phyloP scores from a whole-genome alignment of 2,797 vertebrate species.

The Psittacula echo region DNA sequence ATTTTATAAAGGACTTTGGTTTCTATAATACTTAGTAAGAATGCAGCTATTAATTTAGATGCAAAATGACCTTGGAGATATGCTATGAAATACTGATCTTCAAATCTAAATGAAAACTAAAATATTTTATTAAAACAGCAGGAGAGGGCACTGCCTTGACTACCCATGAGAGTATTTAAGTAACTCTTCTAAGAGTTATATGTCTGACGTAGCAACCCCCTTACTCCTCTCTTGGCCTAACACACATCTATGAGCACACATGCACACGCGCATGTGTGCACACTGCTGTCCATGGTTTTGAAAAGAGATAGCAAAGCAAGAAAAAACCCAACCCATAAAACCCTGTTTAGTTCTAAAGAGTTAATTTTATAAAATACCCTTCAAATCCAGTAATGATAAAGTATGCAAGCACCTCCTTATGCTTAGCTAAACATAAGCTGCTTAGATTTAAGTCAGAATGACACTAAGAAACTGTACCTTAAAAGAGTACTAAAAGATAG shows the following conservation, averaged over 20 bases:
- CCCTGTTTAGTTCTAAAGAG: background rate
- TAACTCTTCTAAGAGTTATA: background rate
- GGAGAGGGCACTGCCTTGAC: background rate
- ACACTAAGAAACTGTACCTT: background rate
- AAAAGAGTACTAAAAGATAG: background rate
- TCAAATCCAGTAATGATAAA: background rate
- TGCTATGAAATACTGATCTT: background rate
- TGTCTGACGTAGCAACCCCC: background rate
- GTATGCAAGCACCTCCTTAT: background rate
- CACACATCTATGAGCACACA: fast-evolving
- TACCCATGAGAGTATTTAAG: background rate
- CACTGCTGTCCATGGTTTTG: background rate
- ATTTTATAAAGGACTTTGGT: background rate
- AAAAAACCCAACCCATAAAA: background rate
- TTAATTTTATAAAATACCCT: background rate
- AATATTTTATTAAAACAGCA: background rate
- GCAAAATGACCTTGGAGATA: background rate
- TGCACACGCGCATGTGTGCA: fast-evolving
- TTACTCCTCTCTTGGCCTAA: background rate
- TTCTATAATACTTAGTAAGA: background rate
- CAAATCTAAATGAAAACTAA: background rate
- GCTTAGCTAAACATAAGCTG: background rate
- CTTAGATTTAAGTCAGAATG: background rate
- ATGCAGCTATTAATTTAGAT: background rate
- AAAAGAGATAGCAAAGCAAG: background rate